Conservation (phyloP, 1,140 invertebrate genomes). For the Marisa cornuarietis region DNA sequence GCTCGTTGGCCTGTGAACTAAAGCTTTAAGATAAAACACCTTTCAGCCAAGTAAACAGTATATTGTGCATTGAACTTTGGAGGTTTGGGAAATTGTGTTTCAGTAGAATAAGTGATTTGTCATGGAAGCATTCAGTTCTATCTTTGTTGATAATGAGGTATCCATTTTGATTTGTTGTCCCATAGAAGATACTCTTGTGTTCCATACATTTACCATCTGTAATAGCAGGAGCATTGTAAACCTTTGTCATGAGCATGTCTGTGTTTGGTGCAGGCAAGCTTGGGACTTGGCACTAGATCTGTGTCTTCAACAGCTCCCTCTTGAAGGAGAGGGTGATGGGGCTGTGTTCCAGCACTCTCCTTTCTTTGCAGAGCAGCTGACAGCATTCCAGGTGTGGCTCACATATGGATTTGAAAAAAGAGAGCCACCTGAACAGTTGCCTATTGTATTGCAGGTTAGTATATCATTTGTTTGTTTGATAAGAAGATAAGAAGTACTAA, state of each 20-base stretch:
- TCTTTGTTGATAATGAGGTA: background rate
- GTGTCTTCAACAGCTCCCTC: conserved; percentile 88
- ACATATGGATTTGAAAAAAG: conserved; percentile 81
- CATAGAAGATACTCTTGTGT: background rate
- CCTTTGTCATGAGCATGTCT: background rate
- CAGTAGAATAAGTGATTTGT: too few relatives aligned
- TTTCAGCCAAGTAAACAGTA: too few relatives aligned
- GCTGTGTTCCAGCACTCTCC: conserved; percentile 70
- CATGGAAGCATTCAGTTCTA: too few relatives aligned
- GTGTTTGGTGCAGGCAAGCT: conserved; percentile 81
- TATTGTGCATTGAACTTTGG: too few relatives aligned
- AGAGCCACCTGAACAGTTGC: conserved; percentile 92
- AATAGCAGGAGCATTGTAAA: background rate
- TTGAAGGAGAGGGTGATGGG: conserved; percentile 67
- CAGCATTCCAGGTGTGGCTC: conserved; percentile 97
- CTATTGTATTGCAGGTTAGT: conserved; percentile 90
- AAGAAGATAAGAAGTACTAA: background rate
- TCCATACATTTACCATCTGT: background rate
- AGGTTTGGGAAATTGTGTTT: too few relatives aligned
- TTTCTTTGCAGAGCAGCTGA: conserved; percentile 98
- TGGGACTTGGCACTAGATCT: conserved; percentile 98
- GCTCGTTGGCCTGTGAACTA: too few relatives aligned
- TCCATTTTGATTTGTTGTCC: background rate
- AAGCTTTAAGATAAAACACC: too few relatives aligned
- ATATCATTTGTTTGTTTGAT: background rate